Evolutionary conservation across 1,140 invertebrate species (phyloP).

Genomic region (Penaeus indicus): DNA sequence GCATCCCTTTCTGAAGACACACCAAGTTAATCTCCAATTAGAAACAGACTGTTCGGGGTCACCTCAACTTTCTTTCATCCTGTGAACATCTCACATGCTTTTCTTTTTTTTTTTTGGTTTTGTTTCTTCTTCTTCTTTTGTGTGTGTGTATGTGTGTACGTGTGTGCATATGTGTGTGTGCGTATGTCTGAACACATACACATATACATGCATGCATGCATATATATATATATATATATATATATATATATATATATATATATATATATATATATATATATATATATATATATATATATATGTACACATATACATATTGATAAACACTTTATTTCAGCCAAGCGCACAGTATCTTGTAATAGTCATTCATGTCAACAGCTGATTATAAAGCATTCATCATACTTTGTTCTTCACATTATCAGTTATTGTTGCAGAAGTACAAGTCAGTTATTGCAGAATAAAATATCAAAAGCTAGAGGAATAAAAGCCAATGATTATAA

Average conservation of each 20-base stretch:
- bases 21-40: too few relatives aligned
- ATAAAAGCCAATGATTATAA: too few relatives aligned
- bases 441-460: too few relatives aligned
- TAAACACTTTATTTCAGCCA: not conserved
- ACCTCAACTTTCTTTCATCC: too few relatives aligned
- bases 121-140: not conserved
- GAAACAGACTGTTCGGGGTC: too few relatives aligned
- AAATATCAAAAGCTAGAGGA: too few relatives aligned
- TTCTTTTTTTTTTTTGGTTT: too few relatives aligned
- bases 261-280: slow-evolving; percentile 38
- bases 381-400: not conserved
- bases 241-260: slow-evolving; percentile 22
- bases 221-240: slow-evolving; percentile 5
- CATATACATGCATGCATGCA: not conserved
- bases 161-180: not conserved
- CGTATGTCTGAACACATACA: not conserved
- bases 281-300: slow-evolving; percentile 39
- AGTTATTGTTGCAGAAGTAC: too few relatives aligned
- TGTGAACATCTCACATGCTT: too few relatives aligned
- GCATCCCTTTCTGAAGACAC: too few relatives aligned
- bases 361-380: not conserved
- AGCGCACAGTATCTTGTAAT: not conserved
- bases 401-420: too few relatives aligned
- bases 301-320: not conserved
- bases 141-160: slow-evolving; percentile 20